These are phyloP conservation scores for Dromas ardeola DNA, from an alignment of 2,113 vertebrate species.

Conservation along the genomic window DNA sequence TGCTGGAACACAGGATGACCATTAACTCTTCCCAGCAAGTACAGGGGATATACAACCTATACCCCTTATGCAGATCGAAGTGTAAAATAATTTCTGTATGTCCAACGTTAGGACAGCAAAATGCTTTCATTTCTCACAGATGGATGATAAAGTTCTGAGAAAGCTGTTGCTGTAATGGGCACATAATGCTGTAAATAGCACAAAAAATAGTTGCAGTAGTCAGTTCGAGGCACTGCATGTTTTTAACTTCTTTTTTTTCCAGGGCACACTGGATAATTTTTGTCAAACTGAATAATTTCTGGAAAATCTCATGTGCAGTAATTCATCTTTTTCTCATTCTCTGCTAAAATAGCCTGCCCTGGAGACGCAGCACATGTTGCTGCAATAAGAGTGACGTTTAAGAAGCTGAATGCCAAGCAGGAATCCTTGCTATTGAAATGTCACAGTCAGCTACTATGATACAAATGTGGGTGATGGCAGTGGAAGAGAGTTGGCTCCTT, in stretches of 20 bases:
- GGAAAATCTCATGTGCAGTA: neutral
- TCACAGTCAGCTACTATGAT: neutral
- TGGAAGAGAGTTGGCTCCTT: neutral
- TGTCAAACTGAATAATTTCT: neutral
- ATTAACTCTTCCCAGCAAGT: neutral
- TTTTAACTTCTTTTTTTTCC: neutral
- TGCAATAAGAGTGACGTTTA: neutral
- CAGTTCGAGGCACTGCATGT: accelerated
- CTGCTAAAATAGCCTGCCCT: neutral
- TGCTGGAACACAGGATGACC: neutral
- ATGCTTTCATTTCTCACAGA: neutral
- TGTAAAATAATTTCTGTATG: neutral
- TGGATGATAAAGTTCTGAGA: neutral
- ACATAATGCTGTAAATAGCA: neutral
- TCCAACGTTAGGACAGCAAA: neutral
- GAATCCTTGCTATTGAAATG: constrained; percentile 15
- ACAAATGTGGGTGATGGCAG: neutral
- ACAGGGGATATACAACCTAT: neutral
- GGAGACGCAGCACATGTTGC: neutral
- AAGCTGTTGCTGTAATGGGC: neutral
- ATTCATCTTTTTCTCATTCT: neutral
- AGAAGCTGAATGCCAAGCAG: neutral
- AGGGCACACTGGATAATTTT: neutral
- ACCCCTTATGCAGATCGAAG: neutral
- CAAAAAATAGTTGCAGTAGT: neutral